Conservation (phyloP, 2,888 invertebrate genomes). For the Augiades crinisus region DNA sequence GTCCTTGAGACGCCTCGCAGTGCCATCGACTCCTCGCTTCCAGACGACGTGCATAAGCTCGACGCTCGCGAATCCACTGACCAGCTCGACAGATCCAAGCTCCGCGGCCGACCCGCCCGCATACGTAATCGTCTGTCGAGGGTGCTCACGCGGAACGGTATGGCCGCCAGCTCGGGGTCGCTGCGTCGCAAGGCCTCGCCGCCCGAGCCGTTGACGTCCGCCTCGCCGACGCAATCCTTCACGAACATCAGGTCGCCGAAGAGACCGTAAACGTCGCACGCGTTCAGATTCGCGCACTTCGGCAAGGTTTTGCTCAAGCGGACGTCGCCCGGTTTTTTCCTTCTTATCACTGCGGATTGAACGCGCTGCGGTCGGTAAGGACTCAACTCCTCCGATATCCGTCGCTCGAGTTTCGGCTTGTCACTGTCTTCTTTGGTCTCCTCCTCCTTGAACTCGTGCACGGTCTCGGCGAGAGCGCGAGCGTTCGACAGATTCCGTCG, state of each 20-base stretch:
- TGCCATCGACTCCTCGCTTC: constrained; percentile 92
- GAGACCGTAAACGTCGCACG: constrained; percentile 93
- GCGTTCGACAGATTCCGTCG: constrained; percentile 69
- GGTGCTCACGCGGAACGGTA: constrained; percentile 91
- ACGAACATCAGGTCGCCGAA: constrained; percentile 95
- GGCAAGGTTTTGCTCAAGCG: constrained; percentile 91
- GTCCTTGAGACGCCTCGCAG: constrained; percentile 87
- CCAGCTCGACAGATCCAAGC: constrained; percentile 93
- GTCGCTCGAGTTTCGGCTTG: constrained; percentile 83
- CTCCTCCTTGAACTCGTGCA: constrained; percentile 68
- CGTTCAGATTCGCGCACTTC: constrained; percentile 85
- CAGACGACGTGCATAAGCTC: constrained; percentile 90
- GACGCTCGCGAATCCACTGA: constrained; percentile 93
- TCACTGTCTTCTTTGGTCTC: constrained; percentile 64
- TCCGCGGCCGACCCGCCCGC: constrained; percentile 91
- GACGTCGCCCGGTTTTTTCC: constrained; percentile 74
- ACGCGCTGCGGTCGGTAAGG: constrained; percentile 70
- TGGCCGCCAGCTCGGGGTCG: constrained; percentile 92
- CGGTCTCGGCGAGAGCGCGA: constrained; percentile 56
- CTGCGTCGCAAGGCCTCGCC: constrained; percentile 89
- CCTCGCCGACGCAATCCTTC: constrained; percentile 92
- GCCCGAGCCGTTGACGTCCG: constrained; percentile 85
- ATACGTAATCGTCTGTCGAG: constrained; percentile 89
- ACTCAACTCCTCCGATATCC: constrained; percentile 82
- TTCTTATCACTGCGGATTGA: constrained; percentile 65